Evolutionary conservation across 2,888 invertebrate genomes (phyloP).

Genomic region (Notodonta ziczac): DNA sequence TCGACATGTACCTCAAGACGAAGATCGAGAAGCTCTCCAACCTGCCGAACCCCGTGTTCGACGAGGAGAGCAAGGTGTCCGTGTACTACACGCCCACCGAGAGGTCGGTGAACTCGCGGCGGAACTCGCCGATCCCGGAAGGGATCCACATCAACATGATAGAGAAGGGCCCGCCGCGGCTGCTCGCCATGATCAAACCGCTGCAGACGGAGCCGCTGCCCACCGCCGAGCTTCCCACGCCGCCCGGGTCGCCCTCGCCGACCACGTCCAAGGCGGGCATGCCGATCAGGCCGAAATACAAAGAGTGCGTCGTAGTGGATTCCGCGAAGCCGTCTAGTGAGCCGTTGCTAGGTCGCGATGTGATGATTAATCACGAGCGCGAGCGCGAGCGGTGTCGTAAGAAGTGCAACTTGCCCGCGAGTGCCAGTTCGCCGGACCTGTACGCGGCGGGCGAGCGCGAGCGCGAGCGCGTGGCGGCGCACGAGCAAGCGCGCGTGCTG

Average conservation of each 20-base stretch:
- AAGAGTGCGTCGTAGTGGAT: constrained; percentile 33
- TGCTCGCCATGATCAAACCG: constrained; percentile 69
- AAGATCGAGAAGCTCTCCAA: constrained; percentile 86
- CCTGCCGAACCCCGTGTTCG: constrained; percentile 78
- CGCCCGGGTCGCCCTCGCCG: constrained; percentile 41
- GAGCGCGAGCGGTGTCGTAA: constrained; percentile 23
- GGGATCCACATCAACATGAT: constrained; percentile 89
- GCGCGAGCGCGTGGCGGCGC: constrained; percentile 32
- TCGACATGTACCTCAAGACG: constrained; percentile 88
- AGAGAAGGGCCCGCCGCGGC: constrained; percentile 72
- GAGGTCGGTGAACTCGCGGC: constrained; percentile 82
- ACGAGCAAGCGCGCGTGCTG: constrained; percentile 64
- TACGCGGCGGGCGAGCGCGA: constrained; percentile 39
- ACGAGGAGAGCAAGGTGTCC: constrained; percentile 88
- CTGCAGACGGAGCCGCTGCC: constrained; percentile 55
- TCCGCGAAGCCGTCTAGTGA: constrained; percentile 70
- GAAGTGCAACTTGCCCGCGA: constrained; percentile 53
- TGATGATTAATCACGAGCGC: constrained; percentile 24
- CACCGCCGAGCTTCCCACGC: constrained; percentile 33
- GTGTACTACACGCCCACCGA: constrained; percentile 94
- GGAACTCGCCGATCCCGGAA: constrained; percentile 79
- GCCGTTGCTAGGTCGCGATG: constrained; percentile 69
- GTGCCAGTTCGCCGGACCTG: constrained; percentile 79
- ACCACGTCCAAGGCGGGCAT: constrained; percentile 46
- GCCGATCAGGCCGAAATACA: constrained; percentile 16